Evolutionary conservation across 2,113 vertebrate genomes (phyloP).

Genomic region (Lasiurus cinereus): DNA sequence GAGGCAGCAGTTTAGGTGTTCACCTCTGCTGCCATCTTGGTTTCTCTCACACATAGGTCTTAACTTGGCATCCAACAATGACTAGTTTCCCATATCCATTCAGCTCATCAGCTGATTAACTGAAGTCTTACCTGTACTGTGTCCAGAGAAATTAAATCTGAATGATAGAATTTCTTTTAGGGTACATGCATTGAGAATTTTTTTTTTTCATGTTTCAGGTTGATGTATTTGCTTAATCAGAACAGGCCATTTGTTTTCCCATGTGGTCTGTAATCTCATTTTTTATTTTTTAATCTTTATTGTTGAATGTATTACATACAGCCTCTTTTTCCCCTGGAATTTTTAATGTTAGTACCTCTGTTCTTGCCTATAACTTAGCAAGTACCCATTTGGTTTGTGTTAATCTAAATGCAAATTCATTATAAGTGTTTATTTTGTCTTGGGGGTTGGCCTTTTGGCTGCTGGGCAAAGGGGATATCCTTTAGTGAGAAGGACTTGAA

Average conservation of each 20-base stretch:
- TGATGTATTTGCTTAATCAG: too few relatives aligned
- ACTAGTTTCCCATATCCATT: conserved; percentile 20
- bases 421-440: conserved; percentile 55
- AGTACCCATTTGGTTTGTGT: conserved; percentile 32
- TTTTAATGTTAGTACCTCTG: conserved; percentile 42
- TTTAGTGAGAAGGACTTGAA: conserved; percentile 4
- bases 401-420: conserved; percentile 40
- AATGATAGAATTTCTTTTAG: conserved; percentile 38
- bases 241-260: too few relatives aligned
- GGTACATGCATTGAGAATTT: not conserved
- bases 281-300: not conserved
- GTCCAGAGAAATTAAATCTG: conserved; percentile 42
- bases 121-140: not conserved
- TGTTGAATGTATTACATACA: not conserved
- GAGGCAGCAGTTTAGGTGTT: too few relatives aligned
- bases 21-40: too few relatives aligned
- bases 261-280: too few relatives aligned
- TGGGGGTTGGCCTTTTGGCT: not conserved
- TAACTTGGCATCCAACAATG: conserved; percentile 4
- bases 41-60: not conserved
- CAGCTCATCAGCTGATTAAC: not conserved
- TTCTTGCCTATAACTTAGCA: conserved; percentile 39
- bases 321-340: not conserved
- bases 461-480: not conserved
- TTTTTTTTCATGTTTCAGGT: not conserved